A percentile compares a stretch with the other conserved stretches of the same genome.
These are phyloP conservation scores for Dendrocincla tyrannina DNA, from an alignment of 2,797 vertebrate species.

Conservation along the genomic window DNA sequence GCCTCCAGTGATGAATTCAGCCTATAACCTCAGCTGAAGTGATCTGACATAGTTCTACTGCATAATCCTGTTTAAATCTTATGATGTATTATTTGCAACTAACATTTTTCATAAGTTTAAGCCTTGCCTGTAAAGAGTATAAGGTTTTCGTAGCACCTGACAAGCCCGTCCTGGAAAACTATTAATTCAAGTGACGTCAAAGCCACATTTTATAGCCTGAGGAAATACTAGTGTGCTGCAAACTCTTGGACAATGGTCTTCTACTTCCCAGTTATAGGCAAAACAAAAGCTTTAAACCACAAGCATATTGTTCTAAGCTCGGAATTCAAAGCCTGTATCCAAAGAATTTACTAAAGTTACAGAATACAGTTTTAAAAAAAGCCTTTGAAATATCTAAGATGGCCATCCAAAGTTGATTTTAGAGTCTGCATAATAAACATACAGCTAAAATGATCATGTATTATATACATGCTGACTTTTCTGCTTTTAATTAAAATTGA, in stretches of 20 bases:
- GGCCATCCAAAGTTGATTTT: neutral
- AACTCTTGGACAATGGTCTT: neutral
- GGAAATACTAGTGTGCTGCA: neutral
- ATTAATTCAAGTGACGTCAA: neutral
- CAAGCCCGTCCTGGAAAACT: fast-evolving
- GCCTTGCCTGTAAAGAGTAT: neutral
- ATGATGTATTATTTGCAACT: neutral
- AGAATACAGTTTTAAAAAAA: neutral
- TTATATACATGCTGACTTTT: neutral
- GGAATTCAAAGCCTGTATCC: neutral
- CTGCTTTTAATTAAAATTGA: neutral
- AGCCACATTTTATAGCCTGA: neutral
- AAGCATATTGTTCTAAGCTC: neutral
- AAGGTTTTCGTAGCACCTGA: neutral
- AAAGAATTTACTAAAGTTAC: neutral
- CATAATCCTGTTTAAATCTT: neutral
- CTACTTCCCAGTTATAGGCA: fast-evolving
- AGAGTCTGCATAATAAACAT: neutral
- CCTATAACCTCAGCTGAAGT: neutral
- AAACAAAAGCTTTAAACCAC: neutral
- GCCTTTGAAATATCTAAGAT: neutral
- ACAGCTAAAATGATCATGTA: neutral
- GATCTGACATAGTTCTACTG: neutral
- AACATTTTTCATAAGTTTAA: neutral
- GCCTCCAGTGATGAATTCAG: neutral